Evolutionary conservation across 2,797 vertebrate genomes (phyloP).

Genomic region (Xerus rutilus): DNA sequence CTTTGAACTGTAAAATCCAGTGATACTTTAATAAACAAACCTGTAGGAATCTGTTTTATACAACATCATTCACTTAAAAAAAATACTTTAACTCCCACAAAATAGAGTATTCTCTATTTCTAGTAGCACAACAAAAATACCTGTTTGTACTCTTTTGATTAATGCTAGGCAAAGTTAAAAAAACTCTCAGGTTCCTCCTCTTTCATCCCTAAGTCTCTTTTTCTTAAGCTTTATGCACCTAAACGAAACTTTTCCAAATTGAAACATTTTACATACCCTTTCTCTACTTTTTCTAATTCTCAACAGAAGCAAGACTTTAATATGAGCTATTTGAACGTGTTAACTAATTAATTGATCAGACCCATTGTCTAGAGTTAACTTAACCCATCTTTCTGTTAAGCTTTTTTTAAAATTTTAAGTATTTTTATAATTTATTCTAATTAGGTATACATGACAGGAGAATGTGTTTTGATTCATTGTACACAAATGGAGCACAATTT

Average conservation of each 20-base stretch:
- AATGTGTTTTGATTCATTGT: too few species aligned
- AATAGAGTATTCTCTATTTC: constrained; percentile 48
- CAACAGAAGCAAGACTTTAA: background rate
- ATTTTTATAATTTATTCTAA: too few species aligned
- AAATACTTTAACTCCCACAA: constrained; percentile 24
- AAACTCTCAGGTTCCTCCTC: background rate
- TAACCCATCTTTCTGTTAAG: background rate
- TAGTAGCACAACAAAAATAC: background rate
- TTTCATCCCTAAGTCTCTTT: background rate
- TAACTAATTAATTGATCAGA: constrained; percentile 19
- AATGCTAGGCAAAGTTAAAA: background rate
- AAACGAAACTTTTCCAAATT: background rate
- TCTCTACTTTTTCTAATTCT: background rate
- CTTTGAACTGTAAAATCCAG: constrained; percentile 40
- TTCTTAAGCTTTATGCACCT: background rate
- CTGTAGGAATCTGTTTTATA: background rate
- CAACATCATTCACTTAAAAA: background rate
- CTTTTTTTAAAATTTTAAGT: too few species aligned
- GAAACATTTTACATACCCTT: background rate
- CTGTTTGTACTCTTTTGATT: background rate
- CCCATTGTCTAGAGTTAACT: background rate
- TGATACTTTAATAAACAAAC: constrained; percentile 30
- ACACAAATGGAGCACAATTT: too few species aligned
- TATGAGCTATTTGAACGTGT: constrained; percentile 16
- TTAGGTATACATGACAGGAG: too few species aligned